Evolutionary conservation across 2,113 vertebrate genomes (phyloP).

Genomic region (Ranitomeya variabilis): DNA sequence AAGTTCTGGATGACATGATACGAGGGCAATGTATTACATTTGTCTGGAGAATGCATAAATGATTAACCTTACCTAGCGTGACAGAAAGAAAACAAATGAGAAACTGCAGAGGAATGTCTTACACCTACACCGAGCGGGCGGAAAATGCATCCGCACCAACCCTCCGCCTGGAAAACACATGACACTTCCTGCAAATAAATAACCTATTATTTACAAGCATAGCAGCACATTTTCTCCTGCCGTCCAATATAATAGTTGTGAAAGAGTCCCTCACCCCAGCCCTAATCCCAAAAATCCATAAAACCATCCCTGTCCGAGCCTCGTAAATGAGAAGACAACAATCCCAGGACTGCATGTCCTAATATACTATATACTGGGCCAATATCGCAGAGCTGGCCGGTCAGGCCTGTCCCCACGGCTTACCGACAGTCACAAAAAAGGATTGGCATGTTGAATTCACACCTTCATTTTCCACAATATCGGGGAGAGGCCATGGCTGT

Average conservation of each 20-base stretch:
- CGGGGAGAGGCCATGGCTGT: no score
- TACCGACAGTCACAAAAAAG: no score
- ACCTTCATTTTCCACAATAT: no score
- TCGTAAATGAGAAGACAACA: no score
- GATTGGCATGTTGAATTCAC: no score
- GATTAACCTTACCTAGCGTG: slow-evolving; percentile 18
- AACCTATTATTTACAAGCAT: background rate
- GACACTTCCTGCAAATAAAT: background rate
- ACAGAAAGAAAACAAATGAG: slow-evolving; percentile 37
- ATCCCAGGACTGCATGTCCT: no score
- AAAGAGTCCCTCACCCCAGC: no score
- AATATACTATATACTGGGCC: no score
- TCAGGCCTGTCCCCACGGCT: no score
- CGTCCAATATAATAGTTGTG: no score
- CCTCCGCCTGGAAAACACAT: background rate
- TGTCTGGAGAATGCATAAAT: slow-evolving; percentile 14
- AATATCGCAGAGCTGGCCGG: no score
- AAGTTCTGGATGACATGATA: slow-evolving; percentile 4
- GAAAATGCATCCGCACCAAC: background rate
- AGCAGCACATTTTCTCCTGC: background rate
- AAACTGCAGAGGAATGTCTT: slow-evolving; percentile 17
- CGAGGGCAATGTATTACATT: background rate
- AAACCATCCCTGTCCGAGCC: no score
- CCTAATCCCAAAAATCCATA: background rate
- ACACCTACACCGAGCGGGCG: background rate